These are phyloP conservation scores for Phocides pigmalion DNA, from an alignment of 1,140 invertebrate genomes.

Conservation along the genomic window DNA sequence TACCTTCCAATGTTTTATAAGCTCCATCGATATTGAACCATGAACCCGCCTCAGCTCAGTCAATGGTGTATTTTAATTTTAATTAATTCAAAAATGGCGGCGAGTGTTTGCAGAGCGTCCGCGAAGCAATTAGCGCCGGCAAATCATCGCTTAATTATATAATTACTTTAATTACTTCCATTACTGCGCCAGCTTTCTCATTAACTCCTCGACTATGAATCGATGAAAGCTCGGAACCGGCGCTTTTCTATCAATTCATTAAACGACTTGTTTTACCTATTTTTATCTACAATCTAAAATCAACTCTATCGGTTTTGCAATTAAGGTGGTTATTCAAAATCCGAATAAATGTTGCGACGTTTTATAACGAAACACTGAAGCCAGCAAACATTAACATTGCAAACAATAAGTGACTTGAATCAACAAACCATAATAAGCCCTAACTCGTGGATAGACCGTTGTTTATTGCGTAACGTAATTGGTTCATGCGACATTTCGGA, in stretches of 20 bases:
- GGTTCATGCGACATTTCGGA: constrained; percentile 20
- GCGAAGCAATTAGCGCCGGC: constrained; percentile 29
- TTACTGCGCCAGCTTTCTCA: constrained; percentile 27
- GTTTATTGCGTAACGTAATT: constrained; percentile 16
- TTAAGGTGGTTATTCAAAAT: too few species aligned
- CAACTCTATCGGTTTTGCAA: too few species aligned
- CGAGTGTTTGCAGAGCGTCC: constrained; percentile 27
- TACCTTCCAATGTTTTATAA: too few species aligned
- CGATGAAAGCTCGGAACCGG: constrained; percentile 1
- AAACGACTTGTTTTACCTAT: neutral
- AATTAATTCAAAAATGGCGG: constrained; percentile 28
- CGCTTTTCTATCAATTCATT: neutral
- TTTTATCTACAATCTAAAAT: neutral
- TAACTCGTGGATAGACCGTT: neutral
- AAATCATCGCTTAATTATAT: constrained; percentile 53
- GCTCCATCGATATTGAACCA: too few species aligned
- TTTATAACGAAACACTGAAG: neutral
- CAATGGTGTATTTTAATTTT: constrained; percentile 18
- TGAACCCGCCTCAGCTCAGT: neutral
- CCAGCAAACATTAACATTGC: constrained; percentile 2
- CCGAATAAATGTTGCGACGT: neutral
- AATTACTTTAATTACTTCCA: constrained; percentile 44
- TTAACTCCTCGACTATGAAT: constrained; percentile 2
- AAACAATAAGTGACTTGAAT: neutral
- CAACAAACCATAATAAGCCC: neutral